Evolutionary conservation across 2,113 vertebrate species (phyloP).

Genomic region (Hemibagrus wyckioides): DNA sequence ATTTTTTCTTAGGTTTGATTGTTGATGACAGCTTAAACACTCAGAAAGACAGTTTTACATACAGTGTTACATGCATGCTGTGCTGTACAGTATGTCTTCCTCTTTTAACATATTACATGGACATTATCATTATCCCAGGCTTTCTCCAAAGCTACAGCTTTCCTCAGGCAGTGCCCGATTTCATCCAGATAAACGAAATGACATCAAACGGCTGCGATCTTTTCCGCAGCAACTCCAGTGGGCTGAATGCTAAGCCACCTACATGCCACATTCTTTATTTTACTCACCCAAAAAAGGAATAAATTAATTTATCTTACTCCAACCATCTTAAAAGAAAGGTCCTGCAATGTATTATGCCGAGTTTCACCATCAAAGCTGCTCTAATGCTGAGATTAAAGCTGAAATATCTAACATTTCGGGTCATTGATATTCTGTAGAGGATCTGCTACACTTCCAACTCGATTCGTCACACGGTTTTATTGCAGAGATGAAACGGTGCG

Average conservation of each 20-base stretch:
- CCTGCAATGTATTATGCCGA: constrained; percentile 21
- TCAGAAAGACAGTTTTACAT: background rate
- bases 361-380: constrained; percentile 23
- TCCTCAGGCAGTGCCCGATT: background rate
- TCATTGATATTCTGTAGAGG: constrained; percentile 39
- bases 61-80: background rate
- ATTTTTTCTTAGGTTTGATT: background rate
- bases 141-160: background rate
- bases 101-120: background rate
- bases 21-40: background rate
- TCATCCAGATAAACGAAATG: background rate
- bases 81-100: background rate
- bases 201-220: background rate
- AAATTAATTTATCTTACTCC: constrained; percentile 6
- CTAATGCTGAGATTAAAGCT: constrained; percentile 41
- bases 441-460: constrained; percentile 15
- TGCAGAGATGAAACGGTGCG: constrained; percentile 16
- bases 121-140: too few relatives aligned
- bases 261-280: background rate
- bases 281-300: background rate
- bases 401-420: constrained; percentile 45
- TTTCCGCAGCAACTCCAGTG: background rate
- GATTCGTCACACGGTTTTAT: constrained; percentile 31
- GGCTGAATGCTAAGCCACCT: background rate
- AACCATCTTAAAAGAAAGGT: constrained; percentile 34